Conservation (phyloP, 1,140 invertebrate species). For the Pogonomyrmex barbatus region DNA sequence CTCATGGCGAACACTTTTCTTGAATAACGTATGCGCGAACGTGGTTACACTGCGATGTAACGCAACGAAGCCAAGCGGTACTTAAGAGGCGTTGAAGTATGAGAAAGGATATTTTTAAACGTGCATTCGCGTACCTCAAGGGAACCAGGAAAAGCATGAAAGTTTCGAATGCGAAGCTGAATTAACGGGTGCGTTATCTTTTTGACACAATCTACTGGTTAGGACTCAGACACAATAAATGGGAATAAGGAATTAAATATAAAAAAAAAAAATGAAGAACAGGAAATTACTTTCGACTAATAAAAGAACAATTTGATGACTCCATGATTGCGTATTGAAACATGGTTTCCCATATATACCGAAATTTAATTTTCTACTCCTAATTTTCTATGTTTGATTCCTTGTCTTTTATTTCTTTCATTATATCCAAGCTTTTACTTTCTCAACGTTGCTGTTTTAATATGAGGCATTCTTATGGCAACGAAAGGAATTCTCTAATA, state of each 20-base stretch:
- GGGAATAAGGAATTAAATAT: no score
- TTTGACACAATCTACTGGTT: not conserved
- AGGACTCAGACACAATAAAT: no score
- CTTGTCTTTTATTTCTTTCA: no score
- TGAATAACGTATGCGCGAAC: constrained; percentile 54
- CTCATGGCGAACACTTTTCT: constrained; percentile 37
- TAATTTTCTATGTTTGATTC: no score
- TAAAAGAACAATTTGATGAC: no score
- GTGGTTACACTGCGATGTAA: constrained; percentile 40
- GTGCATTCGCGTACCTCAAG: not conserved
- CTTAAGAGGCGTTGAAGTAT: constrained; percentile 33
- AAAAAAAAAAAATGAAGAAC: no score
- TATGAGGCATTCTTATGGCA: not conserved
- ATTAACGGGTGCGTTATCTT: not conserved
- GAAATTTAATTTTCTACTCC: no score
- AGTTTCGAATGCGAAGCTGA: not conserved
- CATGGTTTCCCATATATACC: no score
- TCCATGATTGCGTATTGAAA: no score
- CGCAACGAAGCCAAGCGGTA: constrained; percentile 20
- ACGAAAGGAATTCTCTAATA: not conserved
- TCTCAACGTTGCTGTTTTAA: not conserved
- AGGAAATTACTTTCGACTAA: no score
- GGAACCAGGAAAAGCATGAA: not conserved
- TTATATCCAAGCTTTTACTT: not conserved
- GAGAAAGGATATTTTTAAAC: constrained; percentile 49